These are phyloP conservation scores for Pteropus alecto DNA, from an alignment of 2,113 vertebrate genomes.

Conservation along the genomic window DNA sequence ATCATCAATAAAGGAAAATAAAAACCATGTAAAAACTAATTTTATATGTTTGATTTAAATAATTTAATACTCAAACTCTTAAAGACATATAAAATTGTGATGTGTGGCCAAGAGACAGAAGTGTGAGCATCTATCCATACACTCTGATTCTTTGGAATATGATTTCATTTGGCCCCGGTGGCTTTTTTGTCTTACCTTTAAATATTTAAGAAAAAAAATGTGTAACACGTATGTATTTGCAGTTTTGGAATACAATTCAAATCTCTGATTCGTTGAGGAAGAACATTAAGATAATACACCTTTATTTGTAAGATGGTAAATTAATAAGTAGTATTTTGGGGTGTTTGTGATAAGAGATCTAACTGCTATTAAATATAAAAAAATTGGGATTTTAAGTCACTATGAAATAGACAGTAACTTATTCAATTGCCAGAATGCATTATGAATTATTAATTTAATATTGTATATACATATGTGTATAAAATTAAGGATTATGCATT, in stretches of 20 bases:
- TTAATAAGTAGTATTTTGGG: neutral
- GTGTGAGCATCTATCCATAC: neutral
- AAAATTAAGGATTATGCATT: neutral
- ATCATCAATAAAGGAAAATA: neutral
- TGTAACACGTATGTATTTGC: conserved; percentile 33
- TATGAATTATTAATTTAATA: neutral
- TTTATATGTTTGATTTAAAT: neutral
- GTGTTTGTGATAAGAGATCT: neutral
- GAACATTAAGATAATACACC: neutral
- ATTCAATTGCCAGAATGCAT: neutral
- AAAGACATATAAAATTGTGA: neutral
- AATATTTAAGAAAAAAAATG: conserved; percentile 31
- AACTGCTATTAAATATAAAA: neutral
- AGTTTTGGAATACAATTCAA: neutral
- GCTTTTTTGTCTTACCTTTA: neutral
- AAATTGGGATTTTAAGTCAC: neutral
- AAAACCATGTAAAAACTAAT: neutral
- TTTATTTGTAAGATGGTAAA: neutral
- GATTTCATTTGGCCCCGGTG: neutral
- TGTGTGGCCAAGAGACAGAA: neutral
- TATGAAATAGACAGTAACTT: neutral
- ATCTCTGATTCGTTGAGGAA: neutral
- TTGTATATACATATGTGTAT: neutral
- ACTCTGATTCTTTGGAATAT: neutral
- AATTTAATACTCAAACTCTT: conserved; percentile 10